phyloP scores from a whole-genome alignment of 2,797 vertebrate species.

The Paratrypauchen microcephalus region DNA sequence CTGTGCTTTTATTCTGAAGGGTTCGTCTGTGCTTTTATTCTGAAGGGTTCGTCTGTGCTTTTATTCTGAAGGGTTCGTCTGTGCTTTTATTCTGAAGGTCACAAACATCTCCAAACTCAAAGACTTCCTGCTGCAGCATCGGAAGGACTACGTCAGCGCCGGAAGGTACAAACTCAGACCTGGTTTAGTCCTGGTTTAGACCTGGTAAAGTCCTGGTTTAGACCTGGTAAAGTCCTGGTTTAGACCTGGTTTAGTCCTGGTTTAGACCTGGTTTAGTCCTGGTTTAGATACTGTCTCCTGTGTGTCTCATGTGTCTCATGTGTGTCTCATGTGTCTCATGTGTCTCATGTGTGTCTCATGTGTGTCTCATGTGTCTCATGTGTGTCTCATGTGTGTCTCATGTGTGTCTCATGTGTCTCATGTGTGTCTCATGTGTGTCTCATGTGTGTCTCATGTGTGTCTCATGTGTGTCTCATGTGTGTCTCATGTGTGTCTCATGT shows the following conservation, averaged over 20 bases:
- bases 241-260: no score
- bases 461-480: neutral
- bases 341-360: no score
- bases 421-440: no score
- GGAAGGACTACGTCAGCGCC: conserved; percentile 95
- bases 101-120: conserved; percentile 94
- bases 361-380: neutral
- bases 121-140: conserved; percentile 94
- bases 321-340: neutral
- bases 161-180: conserved; percentile 79
- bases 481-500: neutral
- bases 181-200: no score
- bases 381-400: neutral
- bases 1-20: no score
- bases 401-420: neutral
- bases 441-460: no score
- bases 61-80: neutral
- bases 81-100: neutral
- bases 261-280: no score
- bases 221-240: no score
- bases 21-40: no score
- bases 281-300: no score
- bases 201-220: no score
- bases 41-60: no score
- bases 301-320: neutral